A percentile compares a stretch with the other conserved stretches of the same genome.
These are phyloP conservation scores for Fukomys damarensis DNA, from an alignment of 2,113 vertebrate genomes.

Conservation along the genomic window DNA sequence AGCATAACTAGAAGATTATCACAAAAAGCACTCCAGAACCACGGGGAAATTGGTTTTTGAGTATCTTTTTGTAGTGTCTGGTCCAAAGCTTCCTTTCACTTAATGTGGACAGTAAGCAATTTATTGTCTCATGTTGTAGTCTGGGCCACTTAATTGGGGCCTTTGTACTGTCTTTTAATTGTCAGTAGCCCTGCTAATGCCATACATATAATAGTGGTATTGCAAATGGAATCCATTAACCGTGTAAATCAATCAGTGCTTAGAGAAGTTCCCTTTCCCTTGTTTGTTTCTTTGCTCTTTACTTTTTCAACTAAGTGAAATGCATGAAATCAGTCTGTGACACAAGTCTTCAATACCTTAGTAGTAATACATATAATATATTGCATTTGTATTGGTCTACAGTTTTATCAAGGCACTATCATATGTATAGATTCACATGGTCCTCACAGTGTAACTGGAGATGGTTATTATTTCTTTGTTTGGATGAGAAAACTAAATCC, in stretches of 20 bases:
- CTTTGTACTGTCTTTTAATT: constrained; percentile 4
- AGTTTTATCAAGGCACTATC: neutral
- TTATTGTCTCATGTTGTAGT: neutral
- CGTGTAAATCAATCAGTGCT: neutral
- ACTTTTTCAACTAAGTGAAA: neutral
- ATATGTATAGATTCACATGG: neutral
- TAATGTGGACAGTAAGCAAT: neutral
- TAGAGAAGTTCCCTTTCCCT: too few species aligned
- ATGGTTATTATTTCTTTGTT: neutral
- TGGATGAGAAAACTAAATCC: neutral
- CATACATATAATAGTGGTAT: neutral
- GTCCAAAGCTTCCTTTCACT: neutral
- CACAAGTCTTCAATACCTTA: neutral
- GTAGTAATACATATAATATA: neutral
- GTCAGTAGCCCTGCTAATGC: constrained; percentile 13
- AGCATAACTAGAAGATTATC: neutral
- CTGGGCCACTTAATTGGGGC: neutral
- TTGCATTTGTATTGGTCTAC: neutral
- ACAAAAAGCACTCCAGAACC: neutral
- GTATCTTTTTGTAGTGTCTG: neutral
- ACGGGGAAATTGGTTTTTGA: neutral
- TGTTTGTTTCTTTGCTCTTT: neutral
- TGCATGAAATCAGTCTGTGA: neutral
- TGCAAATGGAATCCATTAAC: neutral
- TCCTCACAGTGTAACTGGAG: neutral